Conservation (phyloP, 2,888 invertebrate species). For the Tachina lurida region DNA sequence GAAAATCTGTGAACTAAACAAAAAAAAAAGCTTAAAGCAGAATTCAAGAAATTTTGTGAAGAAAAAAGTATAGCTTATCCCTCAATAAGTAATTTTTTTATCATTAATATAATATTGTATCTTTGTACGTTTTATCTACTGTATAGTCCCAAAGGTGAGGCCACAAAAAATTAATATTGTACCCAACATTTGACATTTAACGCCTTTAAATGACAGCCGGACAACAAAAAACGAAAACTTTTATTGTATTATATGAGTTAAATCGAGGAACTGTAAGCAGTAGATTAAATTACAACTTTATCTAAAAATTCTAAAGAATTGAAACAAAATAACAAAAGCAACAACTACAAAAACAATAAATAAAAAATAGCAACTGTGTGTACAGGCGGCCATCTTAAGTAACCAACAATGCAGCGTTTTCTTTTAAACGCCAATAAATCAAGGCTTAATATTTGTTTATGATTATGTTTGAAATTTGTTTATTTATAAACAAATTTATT, state of each 20-base stretch:
- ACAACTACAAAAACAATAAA: background rate
- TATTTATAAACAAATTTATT: conserved; percentile 1
- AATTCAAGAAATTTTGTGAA: too few species aligned
- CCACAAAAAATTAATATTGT: conserved; percentile 41
- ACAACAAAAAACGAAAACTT: background rate
- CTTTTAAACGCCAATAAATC: background rate
- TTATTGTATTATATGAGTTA: background rate
- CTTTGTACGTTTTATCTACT: background rate
- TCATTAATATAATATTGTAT: too few species aligned
- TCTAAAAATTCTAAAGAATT: conserved; percentile 39
- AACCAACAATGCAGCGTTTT: conserved; percentile 14
- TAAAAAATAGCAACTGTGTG: background rate
- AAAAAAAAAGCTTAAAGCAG: too few species aligned
- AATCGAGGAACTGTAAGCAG: background rate
- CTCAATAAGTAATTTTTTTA: background rate
- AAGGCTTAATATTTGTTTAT: too few species aligned
- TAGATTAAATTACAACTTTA: conserved; percentile 49
- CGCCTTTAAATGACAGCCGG: conserved; percentile 54
- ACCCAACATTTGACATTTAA: conserved; percentile 37
- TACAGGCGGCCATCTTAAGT: conserved; percentile 17
- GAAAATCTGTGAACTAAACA: too few species aligned
- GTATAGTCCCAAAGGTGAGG: conserved; percentile 20
- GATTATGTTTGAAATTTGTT: conserved; percentile 10
- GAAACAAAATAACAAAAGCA: background rate
- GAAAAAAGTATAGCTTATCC: background rate